Evolutionary conservation across 2,888 invertebrate species (phyloP).

Genomic region (Scaptomyza reducta): DNA sequence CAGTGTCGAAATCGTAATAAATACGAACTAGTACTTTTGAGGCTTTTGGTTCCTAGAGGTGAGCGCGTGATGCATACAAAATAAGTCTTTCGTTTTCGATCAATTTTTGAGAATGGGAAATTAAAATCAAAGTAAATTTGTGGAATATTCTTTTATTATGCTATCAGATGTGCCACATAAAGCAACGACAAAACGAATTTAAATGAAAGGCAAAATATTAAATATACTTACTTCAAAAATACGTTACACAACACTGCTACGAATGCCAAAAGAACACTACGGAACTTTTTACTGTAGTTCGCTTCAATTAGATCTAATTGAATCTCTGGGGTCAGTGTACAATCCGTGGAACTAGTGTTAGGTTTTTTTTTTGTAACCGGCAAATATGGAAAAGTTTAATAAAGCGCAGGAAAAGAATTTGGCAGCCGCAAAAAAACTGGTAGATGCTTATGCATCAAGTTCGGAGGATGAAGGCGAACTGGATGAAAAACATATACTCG

Average conservation of each 20-base stretch:
- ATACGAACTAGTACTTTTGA: constrained; percentile 33
- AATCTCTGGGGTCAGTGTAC: neutral
- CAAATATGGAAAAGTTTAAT: constrained; percentile 61
- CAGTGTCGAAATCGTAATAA: constrained; percentile 24
- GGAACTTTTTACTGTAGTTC: neutral
- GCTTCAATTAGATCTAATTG: neutral
- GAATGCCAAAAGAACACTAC: neutral
- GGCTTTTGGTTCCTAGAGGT: constrained; percentile 12
- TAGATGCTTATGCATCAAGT: constrained; percentile 85
- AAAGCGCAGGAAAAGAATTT: constrained; percentile 85
- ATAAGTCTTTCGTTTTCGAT: neutral
- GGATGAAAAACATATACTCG: constrained; percentile 85
- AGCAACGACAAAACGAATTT: neutral
- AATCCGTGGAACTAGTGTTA: neutral
- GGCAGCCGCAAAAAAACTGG: constrained; percentile 85
- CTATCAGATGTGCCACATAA: neutral
- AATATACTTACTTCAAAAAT: neutral
- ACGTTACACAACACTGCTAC: neutral
- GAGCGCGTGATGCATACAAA: constrained; percentile 1
- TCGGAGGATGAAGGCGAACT: constrained; percentile 86
- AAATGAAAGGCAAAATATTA: neutral
- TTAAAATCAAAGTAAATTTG: neutral
- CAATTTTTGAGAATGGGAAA: no score
- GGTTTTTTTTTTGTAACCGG: constrained; percentile 22
- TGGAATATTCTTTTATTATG: neutral